Evolutionary conservation across 2,797 vertebrate genomes (phyloP).

Genomic region (Oreochromis mossambicus): DNA sequence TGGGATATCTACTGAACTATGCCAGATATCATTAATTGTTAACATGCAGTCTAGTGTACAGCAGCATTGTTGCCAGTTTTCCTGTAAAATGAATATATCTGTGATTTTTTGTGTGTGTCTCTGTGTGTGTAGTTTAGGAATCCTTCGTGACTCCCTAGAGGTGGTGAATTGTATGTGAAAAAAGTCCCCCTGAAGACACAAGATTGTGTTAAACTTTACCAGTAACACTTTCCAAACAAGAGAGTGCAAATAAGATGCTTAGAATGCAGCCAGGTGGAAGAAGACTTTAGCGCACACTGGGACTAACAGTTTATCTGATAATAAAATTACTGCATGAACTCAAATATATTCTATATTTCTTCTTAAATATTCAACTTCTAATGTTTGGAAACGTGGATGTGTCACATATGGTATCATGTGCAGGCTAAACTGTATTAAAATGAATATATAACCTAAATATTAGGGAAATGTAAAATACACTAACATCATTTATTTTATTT

Average conservation of each 20-base stretch:
- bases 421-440: neutral
- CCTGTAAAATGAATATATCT: conserved; percentile 22
- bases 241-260: conserved; percentile 59
- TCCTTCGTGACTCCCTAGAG: conserved; percentile 33
- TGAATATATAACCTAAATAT: neutral
- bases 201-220: conserved; percentile 71
- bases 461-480: neutral
- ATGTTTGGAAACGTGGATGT: neutral
- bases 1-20: neutral
- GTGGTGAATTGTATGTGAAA: conserved; percentile 48
- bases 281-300: conserved; percentile 55
- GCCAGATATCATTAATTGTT: neutral
- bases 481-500: conserved; percentile 6
- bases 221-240: conserved; percentile 62
- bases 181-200: conserved; percentile 48
- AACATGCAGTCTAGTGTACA: neutral
- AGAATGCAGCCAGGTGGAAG: conserved; percentile 59
- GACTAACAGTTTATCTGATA: conserved; percentile 72
- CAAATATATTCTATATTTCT: neutral
- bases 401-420: neutral
- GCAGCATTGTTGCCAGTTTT: neutral
- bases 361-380: neutral
- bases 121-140: conserved; percentile 9
- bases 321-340: conserved; percentile 55
- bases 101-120: neutral